A percentile compares a stretch with the other conserved stretches of the same genome.
Evolutionary conservation across 2,113 vertebrate species (phyloP).

Genomic region (Bufo bufo): DNA sequence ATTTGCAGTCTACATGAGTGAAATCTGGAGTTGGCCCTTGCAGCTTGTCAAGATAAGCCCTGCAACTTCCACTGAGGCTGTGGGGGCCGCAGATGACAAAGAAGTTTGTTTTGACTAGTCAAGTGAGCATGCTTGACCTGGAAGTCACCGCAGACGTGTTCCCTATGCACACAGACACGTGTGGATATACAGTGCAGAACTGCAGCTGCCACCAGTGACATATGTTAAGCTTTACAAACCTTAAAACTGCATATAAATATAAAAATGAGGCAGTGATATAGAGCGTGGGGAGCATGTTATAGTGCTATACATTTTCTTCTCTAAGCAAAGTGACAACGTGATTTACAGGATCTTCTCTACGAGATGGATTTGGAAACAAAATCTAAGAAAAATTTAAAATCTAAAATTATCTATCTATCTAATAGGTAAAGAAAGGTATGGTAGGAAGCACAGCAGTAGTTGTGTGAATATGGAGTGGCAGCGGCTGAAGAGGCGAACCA

Average conservation of each 20-base stretch:
- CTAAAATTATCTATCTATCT: background rate
- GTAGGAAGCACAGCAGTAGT: too few relatives aligned
- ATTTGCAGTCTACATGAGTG: constrained; percentile 3
- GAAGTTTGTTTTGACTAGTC: constrained; percentile 58
- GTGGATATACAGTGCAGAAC: constrained; percentile 24
- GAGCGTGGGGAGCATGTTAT: constrained; percentile 8
- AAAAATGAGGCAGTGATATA: constrained; percentile 22
- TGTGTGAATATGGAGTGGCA: too few relatives aligned
- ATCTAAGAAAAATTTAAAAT: background rate
- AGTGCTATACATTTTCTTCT: constrained; percentile 27
- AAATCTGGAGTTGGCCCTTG: background rate
- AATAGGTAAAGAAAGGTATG: too few relatives aligned
- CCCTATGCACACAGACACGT: constrained; percentile 44
- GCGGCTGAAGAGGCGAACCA: too few relatives aligned
- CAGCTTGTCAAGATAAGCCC: constrained; percentile 40
- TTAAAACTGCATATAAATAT: constrained; percentile 31
- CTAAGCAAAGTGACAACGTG: constrained; percentile 31
- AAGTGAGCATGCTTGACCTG: constrained; percentile 57
- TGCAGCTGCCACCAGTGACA: constrained; percentile 46
- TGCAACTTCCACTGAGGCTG: constrained; percentile 33
- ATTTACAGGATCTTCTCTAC: constrained; percentile 13
- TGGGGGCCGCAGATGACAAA: constrained; percentile 55
- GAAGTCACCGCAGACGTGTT: constrained; percentile 51
- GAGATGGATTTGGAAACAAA: background rate
- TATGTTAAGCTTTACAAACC: constrained; percentile 39